phyloP scores from a whole-genome alignment of 2,888 invertebrate genomes.

The Synanthedon myopaeformis region DNA sequence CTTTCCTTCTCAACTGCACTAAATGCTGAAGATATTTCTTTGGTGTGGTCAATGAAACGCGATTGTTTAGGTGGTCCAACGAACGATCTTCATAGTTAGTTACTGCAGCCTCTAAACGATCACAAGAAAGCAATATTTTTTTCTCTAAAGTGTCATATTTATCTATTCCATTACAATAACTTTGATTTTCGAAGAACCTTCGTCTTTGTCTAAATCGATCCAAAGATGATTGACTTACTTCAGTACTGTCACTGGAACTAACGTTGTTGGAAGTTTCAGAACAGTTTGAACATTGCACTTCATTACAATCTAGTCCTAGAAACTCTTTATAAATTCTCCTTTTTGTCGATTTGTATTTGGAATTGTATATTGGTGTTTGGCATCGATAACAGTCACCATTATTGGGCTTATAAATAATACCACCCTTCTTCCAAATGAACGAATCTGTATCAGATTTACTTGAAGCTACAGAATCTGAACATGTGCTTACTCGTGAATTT shows the following conservation, averaged over 20 bases:
- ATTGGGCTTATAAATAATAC: constrained; percentile 7
- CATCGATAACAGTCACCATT: constrained; percentile 15
- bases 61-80: constrained; percentile 13
- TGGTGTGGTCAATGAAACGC: constrained; percentile 35
- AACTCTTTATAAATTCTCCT: constrained; percentile 30
- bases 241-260: constrained; percentile 19
- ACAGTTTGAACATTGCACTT: constrained; percentile 2
- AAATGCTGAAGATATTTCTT: constrained; percentile 71
- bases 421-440: constrained; percentile 34
- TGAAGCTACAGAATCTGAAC: constrained; percentile 34
- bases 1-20: constrained; percentile 65
- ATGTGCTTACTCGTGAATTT: constrained; percentile 14
- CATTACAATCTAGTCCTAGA: constrained; percentile 20
- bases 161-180: constrained; percentile 9
- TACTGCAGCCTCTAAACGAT: constrained; percentile 34
- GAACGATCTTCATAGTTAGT: constrained; percentile 42
- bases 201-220: constrained; percentile 16
- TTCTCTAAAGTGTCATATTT: constrained; percentile 29
- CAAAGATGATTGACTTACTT: constrained; percentile 11
- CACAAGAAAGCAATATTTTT: constrained; percentile 40
- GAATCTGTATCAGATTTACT: constrained; percentile 37
- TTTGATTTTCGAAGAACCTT: constrained; percentile 20
- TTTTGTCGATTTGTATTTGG: constrained; percentile 25
- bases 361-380: constrained; percentile 28
- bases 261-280: constrained; percentile 11